phyloP scores from a whole-genome alignment of 2,797 vertebrate species.

The Neosilurus hyrtlii region DNA sequence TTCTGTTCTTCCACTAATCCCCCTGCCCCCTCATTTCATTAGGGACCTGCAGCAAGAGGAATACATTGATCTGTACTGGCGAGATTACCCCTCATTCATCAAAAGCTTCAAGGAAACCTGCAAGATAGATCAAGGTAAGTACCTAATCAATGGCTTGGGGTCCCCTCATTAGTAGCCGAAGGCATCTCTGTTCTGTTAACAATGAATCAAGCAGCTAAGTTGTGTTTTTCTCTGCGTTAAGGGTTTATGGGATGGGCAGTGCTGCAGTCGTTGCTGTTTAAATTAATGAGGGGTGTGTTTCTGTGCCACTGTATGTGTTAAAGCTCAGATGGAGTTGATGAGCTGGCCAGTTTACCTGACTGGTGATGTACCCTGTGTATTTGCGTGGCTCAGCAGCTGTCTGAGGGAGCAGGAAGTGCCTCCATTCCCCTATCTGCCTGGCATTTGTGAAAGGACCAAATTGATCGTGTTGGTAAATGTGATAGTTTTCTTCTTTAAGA shows the following conservation, averaged over 20 bases:
- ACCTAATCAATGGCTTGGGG: conserved; percentile 33
- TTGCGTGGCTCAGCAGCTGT: conserved; percentile 89
- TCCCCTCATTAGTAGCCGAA: conserved; percentile 42
- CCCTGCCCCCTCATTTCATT: conserved; percentile 50
- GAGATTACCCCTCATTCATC: conserved; percentile 89
- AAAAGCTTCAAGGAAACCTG: conserved; percentile 82
- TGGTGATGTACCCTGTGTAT: conserved; percentile 86
- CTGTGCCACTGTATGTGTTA: conserved; percentile 8
- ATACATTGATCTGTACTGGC: conserved; percentile 93
- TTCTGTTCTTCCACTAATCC: conserved; percentile 41
- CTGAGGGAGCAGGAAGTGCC: conserved; percentile 78
- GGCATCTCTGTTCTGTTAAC: conserved; percentile 44
- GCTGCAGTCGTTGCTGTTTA: conserved; percentile 6
- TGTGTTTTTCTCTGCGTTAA: neutral
- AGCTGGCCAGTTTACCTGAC: conserved; percentile 82
- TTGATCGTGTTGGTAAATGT: conserved; percentile 85
- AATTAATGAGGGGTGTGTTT: neutral
- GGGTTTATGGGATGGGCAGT: neutral
- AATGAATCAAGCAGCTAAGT: conserved; percentile 3
- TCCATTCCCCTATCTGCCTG: conserved; percentile 88
- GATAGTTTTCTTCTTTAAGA: neutral
- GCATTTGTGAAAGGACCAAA: conserved; percentile 89
- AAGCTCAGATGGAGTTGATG: conserved; percentile 87
- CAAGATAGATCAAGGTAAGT: conserved; percentile 84
- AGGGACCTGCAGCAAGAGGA: conserved; percentile 90